phyloP scores from a whole-genome alignment of 2,888 invertebrate genomes.

The Nyleta sp. region DNA sequence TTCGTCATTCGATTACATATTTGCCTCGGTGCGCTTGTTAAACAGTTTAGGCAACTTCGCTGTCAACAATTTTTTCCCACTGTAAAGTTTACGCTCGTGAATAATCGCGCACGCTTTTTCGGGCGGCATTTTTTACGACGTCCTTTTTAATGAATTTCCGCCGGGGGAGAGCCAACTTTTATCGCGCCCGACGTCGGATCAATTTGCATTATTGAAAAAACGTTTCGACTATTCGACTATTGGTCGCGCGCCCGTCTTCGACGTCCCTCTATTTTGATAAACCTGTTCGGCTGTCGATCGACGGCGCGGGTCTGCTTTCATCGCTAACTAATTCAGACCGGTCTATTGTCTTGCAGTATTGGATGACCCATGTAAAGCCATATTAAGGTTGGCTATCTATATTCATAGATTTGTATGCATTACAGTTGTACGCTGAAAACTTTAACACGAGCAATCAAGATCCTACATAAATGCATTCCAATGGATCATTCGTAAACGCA shows the following conservation, averaged over 20 bases:
- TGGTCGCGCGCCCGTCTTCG: too few species aligned
- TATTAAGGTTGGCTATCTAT: constrained; percentile 62
- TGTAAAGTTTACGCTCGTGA: constrained; percentile 48
- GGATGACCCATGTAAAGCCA: constrained; percentile 58
- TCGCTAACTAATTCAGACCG: constrained; percentile 57
- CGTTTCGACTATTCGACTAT: not conserved
- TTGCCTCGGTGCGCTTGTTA: constrained; percentile 60
- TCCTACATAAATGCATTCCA: constrained; percentile 59
- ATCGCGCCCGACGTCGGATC: constrained; percentile 31
- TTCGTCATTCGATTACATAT: constrained; percentile 60
- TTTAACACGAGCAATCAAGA: constrained; percentile 63
- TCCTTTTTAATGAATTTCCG: constrained; percentile 49
- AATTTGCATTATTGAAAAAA: constrained; percentile 53
- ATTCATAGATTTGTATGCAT: constrained; percentile 64
- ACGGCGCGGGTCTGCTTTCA: constrained; percentile 54
- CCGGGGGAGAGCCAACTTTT: constrained; percentile 23
- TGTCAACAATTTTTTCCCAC: constrained; percentile 58
- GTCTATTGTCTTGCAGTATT: constrained; percentile 61
- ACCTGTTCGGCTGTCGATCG: constrained; percentile 50
- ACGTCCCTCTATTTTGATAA: constrained; percentile 54
- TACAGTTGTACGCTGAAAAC: constrained; percentile 60
- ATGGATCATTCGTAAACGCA: constrained; percentile 54
- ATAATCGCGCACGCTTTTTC: constrained; percentile 39
- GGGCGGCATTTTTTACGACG: constrained; percentile 29
- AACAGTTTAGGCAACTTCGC: constrained; percentile 61